Base-by-base conservation (phyloP, 1,140 invertebrate genomes). In the Phenacoccus solenopsis region DNA sequence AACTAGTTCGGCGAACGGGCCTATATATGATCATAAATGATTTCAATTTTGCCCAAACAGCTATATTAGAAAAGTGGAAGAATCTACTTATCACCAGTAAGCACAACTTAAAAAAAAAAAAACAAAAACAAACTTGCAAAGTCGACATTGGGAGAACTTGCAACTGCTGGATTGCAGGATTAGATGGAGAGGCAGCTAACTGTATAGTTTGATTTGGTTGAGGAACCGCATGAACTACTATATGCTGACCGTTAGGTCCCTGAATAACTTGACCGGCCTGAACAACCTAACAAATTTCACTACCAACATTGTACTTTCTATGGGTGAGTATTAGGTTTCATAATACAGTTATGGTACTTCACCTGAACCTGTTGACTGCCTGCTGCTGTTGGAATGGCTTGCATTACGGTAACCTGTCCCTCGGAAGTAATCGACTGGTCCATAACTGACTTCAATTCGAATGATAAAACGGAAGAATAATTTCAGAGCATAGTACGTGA, bases 141-240 rank as follows among this genome's bases (percentile, higher is more conserved):
- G 83, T 84, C 1, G 83, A 82, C 0, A 86, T 81, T 7, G 85
- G 85, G 21, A 87, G 78, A 0, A 87, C 85, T 78, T 87, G 85
- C 67, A 87, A 84, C 72, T 86, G 85, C 20, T 64, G 59, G 16
- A 64, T 64, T 16, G 38, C 38, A 13, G 77, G 81, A 70, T 82
- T 81, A 24, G 35, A 24, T 21, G 28, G 30, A 9, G 84, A 81
- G n/a, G 80, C 80, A 28, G 84, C 82, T 13, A 87, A 81, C 78
- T 87, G 86, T 71, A 87, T 85, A 0, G 83, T 78, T 74, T 86
- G 85, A 4, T 82, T 81, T 70, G 72, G 67, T 69, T 75, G 77
- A 1, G 77, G 77, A 24, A 75, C 75, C 25, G 75, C 74, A 22
- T 77, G 76, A 2, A 77, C 73, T 10, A 78, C 74, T 20, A 78